Evolutionary conservation across 1,140 invertebrate genomes (phyloP), one percentile per base, ranked within the genome.

Genomic region (Cardiocondyla obscurior): DNA sequence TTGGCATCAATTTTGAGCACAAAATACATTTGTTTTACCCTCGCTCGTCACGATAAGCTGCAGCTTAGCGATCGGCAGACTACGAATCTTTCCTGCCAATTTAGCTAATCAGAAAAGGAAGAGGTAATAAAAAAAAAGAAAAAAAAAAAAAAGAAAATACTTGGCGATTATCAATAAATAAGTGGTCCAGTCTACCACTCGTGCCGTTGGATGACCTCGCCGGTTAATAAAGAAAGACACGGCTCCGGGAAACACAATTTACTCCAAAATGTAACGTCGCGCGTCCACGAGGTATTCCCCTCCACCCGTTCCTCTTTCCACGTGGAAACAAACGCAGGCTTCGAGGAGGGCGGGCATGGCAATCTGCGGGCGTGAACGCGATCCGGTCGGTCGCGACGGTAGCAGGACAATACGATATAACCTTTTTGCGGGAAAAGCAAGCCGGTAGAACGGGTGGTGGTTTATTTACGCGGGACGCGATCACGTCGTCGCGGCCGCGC

Each of bases 401-500:
- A 8, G 30, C n/a, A 16, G 22, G 16, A 28, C 6, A 14, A n/a
- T 25, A 58, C 55, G 16, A 28, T 65, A 65, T 77, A 69, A 53
- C 74, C 74, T 69, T 79, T 36, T 6, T 2, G 42, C 16, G 62
- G 12, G n/a, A 79, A 67, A 46, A 62, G 62, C 74, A 62, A 79
- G 74, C 74, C 74, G 62, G 60, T 67, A 67, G 12, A 16, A 19
- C 22, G n/a, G 36, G 16, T 22, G 36, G 16, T 22, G 73, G 42
- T 39, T 39, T 36, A 60, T 8, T 39, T 39, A 42, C 28, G 14
- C 51, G 36, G 8, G 44, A 36, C 12, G 30, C 53, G 16, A 51
- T 28, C 14, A 19, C 36, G 70, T 58, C 36, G 39, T 74, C 25
- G 55, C 42, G 72, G 16, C n/a, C 60, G 60, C 60, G 60, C 30